Evolutionary conservation across 2,113 vertebrate species (phyloP), one percentile per base, ranked within the genome.

Genomic region (Eurypyga helias): DNA sequence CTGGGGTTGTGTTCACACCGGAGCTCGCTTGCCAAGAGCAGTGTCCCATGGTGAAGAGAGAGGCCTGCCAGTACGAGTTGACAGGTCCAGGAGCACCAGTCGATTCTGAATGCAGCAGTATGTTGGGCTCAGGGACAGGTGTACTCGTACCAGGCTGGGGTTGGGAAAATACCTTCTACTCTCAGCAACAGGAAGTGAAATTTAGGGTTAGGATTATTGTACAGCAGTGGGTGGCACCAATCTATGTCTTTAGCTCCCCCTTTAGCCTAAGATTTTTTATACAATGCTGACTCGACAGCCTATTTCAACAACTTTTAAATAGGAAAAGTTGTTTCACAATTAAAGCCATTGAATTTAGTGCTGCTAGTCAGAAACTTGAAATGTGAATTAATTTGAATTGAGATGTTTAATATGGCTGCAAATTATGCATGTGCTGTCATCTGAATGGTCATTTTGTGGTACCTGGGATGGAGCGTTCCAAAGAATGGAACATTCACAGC

Each of bases 51-150:
- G 21, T 21, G n/a, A 25, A 61, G 45, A 46, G 72, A 46, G 34
- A 71, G 26, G 23, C 21, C 38, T 60, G 28, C 1, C 3, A 34
- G 17, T 28, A 18, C 0, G 11, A 38, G 9, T 48, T 58, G 34
- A 19, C 13, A 51, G 71, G 9, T 6, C 14, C 18, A 13, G 48
- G 13, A 70, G 36, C 34, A 65, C 21, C 34, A 36, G 4, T 51
- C 0, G 0, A 3, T 57, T 11, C 70, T 33, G 48, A 62, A n/a
- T 31, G 64, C 38, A 29, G 21, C 1, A 0, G 7, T 7, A 1
- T 19, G 13, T 24, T 41, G 13, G 24, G 24, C 26, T 48, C 3
- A 2, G 38, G 34, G 52, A n/a, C n/a, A 33, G 26, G 23, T 72
- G 46, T 25, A 25, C 7, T 62, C 10, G 2, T 28, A 7, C 26